Conservation (phyloP, 1,140 invertebrate species). For the Antheraea pernyi region DNA sequence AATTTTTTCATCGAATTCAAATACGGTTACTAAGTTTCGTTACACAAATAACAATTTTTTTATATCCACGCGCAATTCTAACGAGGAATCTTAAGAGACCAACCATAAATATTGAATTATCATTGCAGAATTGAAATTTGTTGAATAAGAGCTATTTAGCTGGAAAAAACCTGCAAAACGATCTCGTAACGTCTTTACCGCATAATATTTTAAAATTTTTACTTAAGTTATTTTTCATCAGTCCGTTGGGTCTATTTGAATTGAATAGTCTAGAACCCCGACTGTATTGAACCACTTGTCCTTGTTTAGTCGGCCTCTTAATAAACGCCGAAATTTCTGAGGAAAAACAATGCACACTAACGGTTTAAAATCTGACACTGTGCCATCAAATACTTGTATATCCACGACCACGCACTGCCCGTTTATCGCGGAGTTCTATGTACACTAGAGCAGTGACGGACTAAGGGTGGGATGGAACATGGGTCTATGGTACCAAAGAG, state of each 20-base stretch:
- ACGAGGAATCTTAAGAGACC: too few relatives aligned
- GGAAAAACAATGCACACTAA: constrained; percentile 20
- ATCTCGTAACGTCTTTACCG: too few relatives aligned
- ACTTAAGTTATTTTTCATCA: constrained; percentile 10
- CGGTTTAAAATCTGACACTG: background rate
- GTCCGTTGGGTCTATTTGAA: background rate
- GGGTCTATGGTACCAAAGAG: too few relatives aligned
- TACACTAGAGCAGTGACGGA: background rate
- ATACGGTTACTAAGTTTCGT: too few relatives aligned
- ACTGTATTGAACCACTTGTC: constrained; percentile 30
- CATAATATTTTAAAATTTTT: background rate
- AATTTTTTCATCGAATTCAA: too few relatives aligned
- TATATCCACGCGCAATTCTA: too few relatives aligned
- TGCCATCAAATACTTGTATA: constrained; percentile 5
- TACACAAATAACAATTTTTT: too few relatives aligned
- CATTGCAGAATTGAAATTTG: too few relatives aligned
- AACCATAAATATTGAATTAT: too few relatives aligned
- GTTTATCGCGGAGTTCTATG: background rate
- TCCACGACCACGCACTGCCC: background rate
- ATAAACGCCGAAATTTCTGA: constrained; percentile 26
- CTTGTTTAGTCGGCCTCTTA: constrained; percentile 21
- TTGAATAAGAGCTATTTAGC: too few relatives aligned
- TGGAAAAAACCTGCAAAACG: too few relatives aligned
- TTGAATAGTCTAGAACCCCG: constrained; percentile 28
- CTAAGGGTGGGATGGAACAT: too few relatives aligned